These are phyloP conservation scores for Platyscapa corneri DNA, from an alignment of 1,140 invertebrate genomes.

Conservation along the genomic window DNA sequence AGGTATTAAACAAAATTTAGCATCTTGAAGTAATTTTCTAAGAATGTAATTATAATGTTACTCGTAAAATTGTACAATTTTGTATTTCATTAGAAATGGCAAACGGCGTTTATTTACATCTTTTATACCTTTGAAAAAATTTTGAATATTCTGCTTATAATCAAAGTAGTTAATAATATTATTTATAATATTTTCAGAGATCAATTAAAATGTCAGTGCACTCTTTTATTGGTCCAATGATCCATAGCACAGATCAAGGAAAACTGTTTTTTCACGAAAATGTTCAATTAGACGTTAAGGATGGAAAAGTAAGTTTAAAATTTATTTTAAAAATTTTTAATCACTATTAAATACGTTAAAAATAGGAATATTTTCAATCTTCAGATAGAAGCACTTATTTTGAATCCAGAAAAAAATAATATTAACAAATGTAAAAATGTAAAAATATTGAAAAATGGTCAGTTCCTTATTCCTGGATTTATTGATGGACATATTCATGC, in stretches of 20 bases:
- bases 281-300: conserved; percentile 70
- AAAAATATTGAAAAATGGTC: conserved; percentile 71
- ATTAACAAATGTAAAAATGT: conserved; percentile 62
- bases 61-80: no score
- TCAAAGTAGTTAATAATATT: not conserved
- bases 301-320: conserved; percentile 70
- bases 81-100: no score
- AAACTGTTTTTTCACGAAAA: conserved; percentile 67
- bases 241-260: conserved; percentile 61
- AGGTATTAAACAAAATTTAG: no score
- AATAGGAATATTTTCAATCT: conserved; percentile 32
- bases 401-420: conserved; percentile 35
- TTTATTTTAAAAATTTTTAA: not conserved
- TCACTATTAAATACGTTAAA: not conserved
- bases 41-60: no score
- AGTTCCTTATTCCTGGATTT: conserved; percentile 91
- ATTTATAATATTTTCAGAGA: not conserved
- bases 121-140: no score
- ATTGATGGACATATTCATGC: conserved; percentile 93
- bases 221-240: conserved; percentile 65
- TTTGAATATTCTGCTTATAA: no score
- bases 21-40: no score
- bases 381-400: conserved; percentile 27
- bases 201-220: conserved; percentile 25
- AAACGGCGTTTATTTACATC: no score